Base-by-base conservation (phyloP, 2,888 invertebrate genomes). In the Melanchra persicariae region DNA sequence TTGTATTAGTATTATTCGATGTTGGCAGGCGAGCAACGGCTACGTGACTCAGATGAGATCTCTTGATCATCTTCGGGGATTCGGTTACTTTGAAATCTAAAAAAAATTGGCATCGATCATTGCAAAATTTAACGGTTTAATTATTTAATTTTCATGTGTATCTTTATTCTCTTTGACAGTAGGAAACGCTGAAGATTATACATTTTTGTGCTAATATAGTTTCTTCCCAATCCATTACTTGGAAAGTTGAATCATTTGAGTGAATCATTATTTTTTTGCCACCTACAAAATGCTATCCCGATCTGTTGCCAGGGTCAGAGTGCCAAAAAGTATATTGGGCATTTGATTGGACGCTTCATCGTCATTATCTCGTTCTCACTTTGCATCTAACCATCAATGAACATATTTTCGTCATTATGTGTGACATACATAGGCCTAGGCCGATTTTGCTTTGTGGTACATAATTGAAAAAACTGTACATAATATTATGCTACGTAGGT, bases 41-140 rank as follows among this genome's bases (percentile, higher is more conserved):
- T 88, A 85, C 84, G 88, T 95, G 95, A 95, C 87, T 95, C 94
- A 94, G 88, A 88, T 91, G 89, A 87, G 90, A 90, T 93, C 91
- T 89, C 90, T 88, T 91, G 89, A 93, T 92, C 89, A 91, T 92
- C 88, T 88, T 87, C 83, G 85, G 85, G 83, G 86, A 85, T 82
- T 85, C 74, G 62, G 78, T 82, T 80, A 85, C 86, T 64, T 82
- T 71, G 22, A 68, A 65, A 70, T 63, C 61, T 68, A 66, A 83
- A 78, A n/a, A 81, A 82, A 79, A 80, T 76, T 82, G 79, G 76
- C 80, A 67, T 74, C 62, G 54, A 76, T 75, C 62, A 70, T 75
- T 71, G 37, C 54, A 59, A 69, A 73, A 62, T 67, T 61, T 26
- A 40, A 64, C 58, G 37, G 58, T 62, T 73, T 70, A 49, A 30